Evolutionary conservation across 2,113 vertebrate species (phyloP).

Genomic region (Heptranchias perlo): DNA sequence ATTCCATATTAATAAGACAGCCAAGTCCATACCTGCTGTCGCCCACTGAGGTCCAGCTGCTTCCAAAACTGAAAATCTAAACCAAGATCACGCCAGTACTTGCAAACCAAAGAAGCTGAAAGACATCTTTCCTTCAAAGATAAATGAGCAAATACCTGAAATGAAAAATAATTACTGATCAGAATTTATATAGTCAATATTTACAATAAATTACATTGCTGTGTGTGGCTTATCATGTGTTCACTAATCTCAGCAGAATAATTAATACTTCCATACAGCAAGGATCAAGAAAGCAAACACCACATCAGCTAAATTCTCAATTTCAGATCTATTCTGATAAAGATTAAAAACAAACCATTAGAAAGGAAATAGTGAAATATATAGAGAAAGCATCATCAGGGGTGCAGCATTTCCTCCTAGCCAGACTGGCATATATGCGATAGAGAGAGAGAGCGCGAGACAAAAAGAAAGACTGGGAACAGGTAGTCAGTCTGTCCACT

Average conservation of each 20-base stretch:
- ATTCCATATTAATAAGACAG: not conserved
- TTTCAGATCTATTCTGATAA: not conserved
- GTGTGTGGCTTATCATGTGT: not conserved
- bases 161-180: slow-evolving; percentile 39
- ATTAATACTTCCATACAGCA: not conserved
- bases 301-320: too few relatives aligned
- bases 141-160: slow-evolving; percentile 90
- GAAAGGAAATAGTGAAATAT: not conserved
- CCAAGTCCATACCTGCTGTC: slow-evolving; percentile 74
- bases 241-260: not conserved
- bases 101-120: slow-evolving; percentile 90
- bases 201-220: not conserved
- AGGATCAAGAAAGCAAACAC: not conserved
- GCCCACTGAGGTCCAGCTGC: slow-evolving; percentile 92
- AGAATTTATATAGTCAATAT: not conserved
- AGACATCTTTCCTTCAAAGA: slow-evolving; percentile 92
- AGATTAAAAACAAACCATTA: not conserved
- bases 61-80: slow-evolving; percentile 99
- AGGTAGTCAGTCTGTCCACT: not conserved
- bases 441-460: too few relatives aligned
- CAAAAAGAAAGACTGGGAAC: not conserved
- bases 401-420: not conserved
- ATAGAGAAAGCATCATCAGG: not conserved
- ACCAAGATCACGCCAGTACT: slow-evolving; percentile 96
- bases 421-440: not conserved